These are phyloP conservation scores for Festucalex cinctus DNA, from an alignment of 2,113 vertebrate genomes.

Conservation along the genomic window DNA sequence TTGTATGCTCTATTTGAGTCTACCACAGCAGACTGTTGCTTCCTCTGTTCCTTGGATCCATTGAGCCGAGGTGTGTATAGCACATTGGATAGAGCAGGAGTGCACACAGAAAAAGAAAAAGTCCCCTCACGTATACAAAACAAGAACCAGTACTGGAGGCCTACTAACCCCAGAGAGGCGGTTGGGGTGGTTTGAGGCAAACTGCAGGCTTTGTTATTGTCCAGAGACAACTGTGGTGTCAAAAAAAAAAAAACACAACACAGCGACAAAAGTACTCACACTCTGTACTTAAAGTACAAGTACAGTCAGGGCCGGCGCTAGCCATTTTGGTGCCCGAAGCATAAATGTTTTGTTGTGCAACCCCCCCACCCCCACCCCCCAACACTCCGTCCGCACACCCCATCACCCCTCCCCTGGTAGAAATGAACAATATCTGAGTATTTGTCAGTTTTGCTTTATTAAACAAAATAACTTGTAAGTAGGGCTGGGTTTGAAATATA, in stretches of 20 bases:
- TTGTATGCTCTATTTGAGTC: slow-evolving; percentile 50
- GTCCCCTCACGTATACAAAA: slow-evolving; percentile 21
- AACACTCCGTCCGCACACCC: no score
- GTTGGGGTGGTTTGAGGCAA: slow-evolving; percentile 46
- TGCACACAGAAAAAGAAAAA: slow-evolving; percentile 21
- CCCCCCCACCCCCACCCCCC: no score
- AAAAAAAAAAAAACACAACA: no score
- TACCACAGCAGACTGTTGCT: slow-evolving; percentile 59
- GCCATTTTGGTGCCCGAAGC: no score
- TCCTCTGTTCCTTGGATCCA: slow-evolving; percentile 45
- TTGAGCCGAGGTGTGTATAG: slow-evolving; percentile 27
- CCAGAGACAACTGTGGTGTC: slow-evolving; percentile 24
- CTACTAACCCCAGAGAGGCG: slow-evolving; percentile 23
- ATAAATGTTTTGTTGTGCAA: no score
- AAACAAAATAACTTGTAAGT: no score
- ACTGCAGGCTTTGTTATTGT: slow-evolving; percentile 40
- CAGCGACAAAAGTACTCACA: background rate
- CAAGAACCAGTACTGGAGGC: slow-evolving; percentile 30
- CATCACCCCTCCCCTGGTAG: no score
- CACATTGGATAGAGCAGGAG: slow-evolving; percentile 15
- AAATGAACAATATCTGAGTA: no score
- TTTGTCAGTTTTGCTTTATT: no score
- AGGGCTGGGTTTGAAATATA: no score
- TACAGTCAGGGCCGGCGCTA: no score
- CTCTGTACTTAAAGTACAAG: background rate